phyloP scores from a whole-genome alignment of 2,888 invertebrate genomes.

The Mythimna loreyi region DNA sequence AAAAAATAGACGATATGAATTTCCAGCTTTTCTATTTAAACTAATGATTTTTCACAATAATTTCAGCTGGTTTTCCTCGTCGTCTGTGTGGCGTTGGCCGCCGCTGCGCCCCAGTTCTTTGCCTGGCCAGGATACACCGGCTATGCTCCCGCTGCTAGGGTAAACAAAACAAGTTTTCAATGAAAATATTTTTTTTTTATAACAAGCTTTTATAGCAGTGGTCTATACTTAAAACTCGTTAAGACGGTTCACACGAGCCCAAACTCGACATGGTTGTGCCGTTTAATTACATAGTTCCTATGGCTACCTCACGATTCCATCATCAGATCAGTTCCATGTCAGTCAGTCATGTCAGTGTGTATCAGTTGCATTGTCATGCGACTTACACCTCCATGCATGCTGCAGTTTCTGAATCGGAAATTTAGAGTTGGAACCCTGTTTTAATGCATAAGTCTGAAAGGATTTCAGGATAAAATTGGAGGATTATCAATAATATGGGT shows the following conservation, averaged over 20 bases:
- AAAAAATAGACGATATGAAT: neutral
- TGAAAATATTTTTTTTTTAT: too few species aligned
- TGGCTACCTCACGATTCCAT: too few species aligned
- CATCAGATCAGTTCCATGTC: too few species aligned
- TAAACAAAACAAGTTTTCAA: conserved; percentile 66
- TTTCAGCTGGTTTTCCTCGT: conserved; percentile 83
- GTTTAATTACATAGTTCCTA: too few species aligned
- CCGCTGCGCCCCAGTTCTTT: conserved; percentile 83
- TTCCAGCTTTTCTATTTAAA: neutral
- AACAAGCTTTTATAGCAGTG: too few species aligned
- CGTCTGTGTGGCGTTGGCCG: conserved; percentile 83
- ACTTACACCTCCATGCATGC: too few species aligned
- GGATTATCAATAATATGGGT: neutral
- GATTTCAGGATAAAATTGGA: neutral
- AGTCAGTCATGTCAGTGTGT: too few species aligned
- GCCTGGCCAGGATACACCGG: conserved; percentile 69
- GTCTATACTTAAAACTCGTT: too few species aligned
- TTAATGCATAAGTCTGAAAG: neutral
- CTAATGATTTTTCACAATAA: neutral
- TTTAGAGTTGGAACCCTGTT: too few species aligned
- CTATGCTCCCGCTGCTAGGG: conserved; percentile 69
- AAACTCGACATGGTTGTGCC: too few species aligned
- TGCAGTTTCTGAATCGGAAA: neutral
- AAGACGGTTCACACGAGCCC: too few species aligned
- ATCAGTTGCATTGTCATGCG: too few species aligned